These are phyloP conservation scores for Dissostichus mawsoni DNA, from an alignment of 2,113 vertebrate genomes.

Conservation along the genomic window DNA sequence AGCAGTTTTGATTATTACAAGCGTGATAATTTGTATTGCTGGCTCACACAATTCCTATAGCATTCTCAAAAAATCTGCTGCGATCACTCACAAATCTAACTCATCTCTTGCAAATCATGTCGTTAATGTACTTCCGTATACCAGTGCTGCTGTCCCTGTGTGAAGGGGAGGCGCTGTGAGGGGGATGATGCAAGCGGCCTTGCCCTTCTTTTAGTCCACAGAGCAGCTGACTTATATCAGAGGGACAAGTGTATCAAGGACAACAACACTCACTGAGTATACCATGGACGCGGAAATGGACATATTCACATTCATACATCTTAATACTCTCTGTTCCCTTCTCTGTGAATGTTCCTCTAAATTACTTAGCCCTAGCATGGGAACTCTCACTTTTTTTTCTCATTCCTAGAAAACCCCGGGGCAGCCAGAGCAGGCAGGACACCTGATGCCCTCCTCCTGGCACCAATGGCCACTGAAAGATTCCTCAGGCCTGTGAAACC, in stretches of 20 bases:
- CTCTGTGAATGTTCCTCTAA: neutral
- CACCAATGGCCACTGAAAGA: constrained; percentile 78
- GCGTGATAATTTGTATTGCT: neutral
- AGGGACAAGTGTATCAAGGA: constrained; percentile 64
- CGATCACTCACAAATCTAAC: neutral
- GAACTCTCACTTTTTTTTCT: constrained; percentile 39
- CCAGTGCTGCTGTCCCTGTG: constrained; percentile 49
- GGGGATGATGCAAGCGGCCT: constrained; percentile 61
- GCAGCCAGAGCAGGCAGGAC: constrained; percentile 55
- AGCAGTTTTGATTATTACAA: neutral
- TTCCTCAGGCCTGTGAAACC: constrained; percentile 82
- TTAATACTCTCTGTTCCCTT: neutral
- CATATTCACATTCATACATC: neutral
- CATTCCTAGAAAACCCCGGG: constrained; percentile 64
- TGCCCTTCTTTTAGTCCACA: constrained; percentile 42
- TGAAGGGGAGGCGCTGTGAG: constrained; percentile 68
- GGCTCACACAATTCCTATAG: neutral
- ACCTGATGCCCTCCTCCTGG: constrained; percentile 80
- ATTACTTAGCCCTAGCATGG: neutral
- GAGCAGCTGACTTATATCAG: constrained; percentile 69
- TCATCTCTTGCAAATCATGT: neutral
- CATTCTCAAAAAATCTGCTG: neutral
- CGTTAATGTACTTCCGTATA: neutral
- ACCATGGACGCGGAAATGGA: neutral
- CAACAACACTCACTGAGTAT: constrained; percentile 27